Percentiles rank a stretch among this genome's conserved stretches.
Evolutionary conservation across 2,888 invertebrate genomes (phyloP).

Genomic region (Baccha elongata): DNA sequence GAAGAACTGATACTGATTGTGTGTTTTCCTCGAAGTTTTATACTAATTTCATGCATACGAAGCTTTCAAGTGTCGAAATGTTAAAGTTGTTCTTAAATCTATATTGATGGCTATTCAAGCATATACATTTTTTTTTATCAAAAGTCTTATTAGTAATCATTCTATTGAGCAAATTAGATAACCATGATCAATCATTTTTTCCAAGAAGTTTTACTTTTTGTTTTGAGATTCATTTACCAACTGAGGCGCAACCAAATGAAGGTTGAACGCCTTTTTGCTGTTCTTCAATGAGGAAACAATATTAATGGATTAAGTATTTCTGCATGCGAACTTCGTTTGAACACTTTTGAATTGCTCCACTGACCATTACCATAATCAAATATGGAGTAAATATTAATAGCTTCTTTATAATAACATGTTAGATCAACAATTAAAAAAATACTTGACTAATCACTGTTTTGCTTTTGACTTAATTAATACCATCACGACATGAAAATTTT

Average conservation of each 20-base stretch:
- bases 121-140: slow-evolving; percentile 11
- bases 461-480: neutral
- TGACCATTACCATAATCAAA: slow-evolving; percentile 10
- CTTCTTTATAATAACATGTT: slow-evolving; percentile 11
- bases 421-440: neutral
- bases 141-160: slow-evolving; percentile 20
- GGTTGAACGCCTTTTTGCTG: slow-evolving; percentile 5
- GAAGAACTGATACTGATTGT: slow-evolving; percentile 42
- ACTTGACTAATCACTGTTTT: slow-evolving; percentile 10
- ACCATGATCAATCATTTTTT: neutral
- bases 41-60: slow-evolving; percentile 4
- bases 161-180: slow-evolving; percentile 21
- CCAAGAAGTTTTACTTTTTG: neutral
- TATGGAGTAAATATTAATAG: neutral
- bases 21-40: slow-evolving; percentile 48
- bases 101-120: slow-evolving; percentile 49
- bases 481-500: neutral
- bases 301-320: neutral
- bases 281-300: slow-evolving; percentile 22
- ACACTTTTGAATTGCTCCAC: neutral
- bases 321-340: neutral
- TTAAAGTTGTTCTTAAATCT: slow-evolving; percentile 8
- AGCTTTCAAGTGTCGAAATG: slow-evolving; percentile 15
- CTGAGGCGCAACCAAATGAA: neutral
- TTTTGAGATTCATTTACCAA: slow-evolving; percentile 15